Evolutionary conservation across 2,113 vertebrate genomes (phyloP).

Genomic region (Gnathonemus echidnorhynchus): DNA sequence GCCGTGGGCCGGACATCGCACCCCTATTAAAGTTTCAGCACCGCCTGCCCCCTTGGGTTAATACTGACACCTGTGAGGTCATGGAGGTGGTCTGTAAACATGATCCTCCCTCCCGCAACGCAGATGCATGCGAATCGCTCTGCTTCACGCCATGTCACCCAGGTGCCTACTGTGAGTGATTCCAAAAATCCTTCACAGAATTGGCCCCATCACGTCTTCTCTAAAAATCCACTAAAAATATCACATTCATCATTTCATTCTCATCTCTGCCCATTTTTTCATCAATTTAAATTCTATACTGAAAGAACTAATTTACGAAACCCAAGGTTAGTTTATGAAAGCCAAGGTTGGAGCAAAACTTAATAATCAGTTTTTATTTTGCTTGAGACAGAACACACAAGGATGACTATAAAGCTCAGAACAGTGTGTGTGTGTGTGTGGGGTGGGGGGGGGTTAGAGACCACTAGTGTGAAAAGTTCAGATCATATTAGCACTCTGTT

Average conservation of each 20-base stretch:
- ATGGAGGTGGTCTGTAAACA: background rate
- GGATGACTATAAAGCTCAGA: background rate
- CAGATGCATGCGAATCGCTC: background rate
- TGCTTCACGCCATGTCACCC: background rate
- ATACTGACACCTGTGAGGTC: conserved; percentile 2
- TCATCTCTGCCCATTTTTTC: background rate
- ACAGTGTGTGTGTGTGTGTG: background rate
- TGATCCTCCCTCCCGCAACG: background rate
- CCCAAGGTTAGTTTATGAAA: background rate
- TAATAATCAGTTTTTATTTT: background rate
- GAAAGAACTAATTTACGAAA: background rate
- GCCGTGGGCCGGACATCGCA: conserved; percentile 29
- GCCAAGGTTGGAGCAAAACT: background rate
- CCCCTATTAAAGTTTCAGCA: conserved; percentile 47
- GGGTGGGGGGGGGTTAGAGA: background rate
- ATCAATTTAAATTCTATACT: background rate
- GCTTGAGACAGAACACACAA: background rate
- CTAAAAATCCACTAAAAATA: background rate
- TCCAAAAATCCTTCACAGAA: background rate
- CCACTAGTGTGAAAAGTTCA: background rate
- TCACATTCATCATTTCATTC: background rate
- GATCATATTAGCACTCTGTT: background rate
- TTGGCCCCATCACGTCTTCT: background rate
- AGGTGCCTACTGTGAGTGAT: background rate
- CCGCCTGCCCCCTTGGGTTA: background rate